Conservation (phyloP, 1,140 invertebrate genomes). For the Hirudo medicinalis region DNA sequence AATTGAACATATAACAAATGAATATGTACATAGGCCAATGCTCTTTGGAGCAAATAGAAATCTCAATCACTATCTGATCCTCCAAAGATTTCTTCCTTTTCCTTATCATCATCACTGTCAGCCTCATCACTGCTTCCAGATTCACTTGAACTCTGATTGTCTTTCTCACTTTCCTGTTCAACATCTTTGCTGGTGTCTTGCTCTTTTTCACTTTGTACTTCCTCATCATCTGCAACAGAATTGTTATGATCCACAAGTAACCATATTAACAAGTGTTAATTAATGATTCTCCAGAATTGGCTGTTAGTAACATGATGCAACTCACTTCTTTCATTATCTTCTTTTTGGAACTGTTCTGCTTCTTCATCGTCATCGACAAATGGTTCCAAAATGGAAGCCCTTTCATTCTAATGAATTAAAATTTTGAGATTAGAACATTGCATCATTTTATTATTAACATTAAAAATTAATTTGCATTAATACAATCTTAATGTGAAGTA, state of each 20-base stretch:
- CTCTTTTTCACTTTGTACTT: constrained; percentile 23
- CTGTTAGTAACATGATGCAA: background rate
- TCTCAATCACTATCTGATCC: constrained; percentile 26
- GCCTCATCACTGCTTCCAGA: constrained; percentile 27
- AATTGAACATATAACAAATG: background rate
- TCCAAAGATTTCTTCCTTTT: constrained; percentile 43
- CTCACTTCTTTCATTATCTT: constrained; percentile 26
- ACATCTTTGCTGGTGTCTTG: constrained; percentile 26
- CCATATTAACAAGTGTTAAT: background rate
- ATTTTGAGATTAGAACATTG: background rate
- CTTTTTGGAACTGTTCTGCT: constrained; percentile 29
- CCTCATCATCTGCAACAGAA: background rate
- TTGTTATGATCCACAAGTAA: background rate
- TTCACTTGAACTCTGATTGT: constrained; percentile 20
- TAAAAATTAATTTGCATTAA: constrained; percentile 11
- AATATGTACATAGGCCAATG: background rate
- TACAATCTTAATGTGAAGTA: background rate
- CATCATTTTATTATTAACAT: background rate
- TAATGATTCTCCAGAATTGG: constrained; percentile 1
- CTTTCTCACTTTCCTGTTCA: constrained; percentile 13
- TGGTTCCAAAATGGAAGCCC: constrained; percentile 75
- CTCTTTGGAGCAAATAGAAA: background rate
- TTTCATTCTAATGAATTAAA: constrained; percentile 31
- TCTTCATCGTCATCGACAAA: constrained; percentile 59
- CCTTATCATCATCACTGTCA: constrained; percentile 29